These are phyloP conservation scores for Choreutis nemorana DNA, from an alignment of 2,888 invertebrate genomes.

Conservation along the genomic window DNA sequence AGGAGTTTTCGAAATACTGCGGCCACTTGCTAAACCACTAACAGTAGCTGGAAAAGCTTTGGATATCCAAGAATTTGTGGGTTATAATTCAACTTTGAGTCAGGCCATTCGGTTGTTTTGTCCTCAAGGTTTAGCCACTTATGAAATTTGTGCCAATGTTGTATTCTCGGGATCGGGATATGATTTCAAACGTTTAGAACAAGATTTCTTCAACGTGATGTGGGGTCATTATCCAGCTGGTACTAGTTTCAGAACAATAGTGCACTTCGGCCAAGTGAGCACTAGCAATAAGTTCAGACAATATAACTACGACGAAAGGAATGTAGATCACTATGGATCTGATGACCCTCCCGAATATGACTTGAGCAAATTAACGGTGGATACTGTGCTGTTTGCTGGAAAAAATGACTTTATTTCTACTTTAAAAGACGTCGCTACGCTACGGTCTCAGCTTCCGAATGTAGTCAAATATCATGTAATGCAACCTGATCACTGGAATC, in stretches of 20 bases:
- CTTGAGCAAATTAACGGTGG: slow-evolving; percentile 22
- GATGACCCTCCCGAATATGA: slow-evolving; percentile 31
- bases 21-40: slow-evolving; percentile 5
- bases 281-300: slow-evolving; percentile 17
- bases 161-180: slow-evolving; percentile 10
- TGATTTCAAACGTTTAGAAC: slow-evolving; percentile 20
- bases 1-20: slow-evolving; percentile 13
- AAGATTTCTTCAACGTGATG: slow-evolving; percentile 15
- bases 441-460: slow-evolving; percentile 20
- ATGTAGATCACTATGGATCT: no score
- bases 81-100: slow-evolving; percentile 7
- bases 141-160: slow-evolving; percentile 9
- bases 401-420: slow-evolving; percentile 24
- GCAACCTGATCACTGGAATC: slow-evolving; percentile 17
- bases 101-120: slow-evolving; percentile 10
- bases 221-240: slow-evolving; percentile 25
- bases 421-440: slow-evolving; percentile 17
- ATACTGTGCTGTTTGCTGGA: slow-evolving; percentile 19
- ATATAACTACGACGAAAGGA: slow-evolving; percentile 31
- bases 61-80: slow-evolving; percentile 8
- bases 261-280: slow-evolving; percentile 23
- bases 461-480: slow-evolving; percentile 16
- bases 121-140: slow-evolving; percentile 5
- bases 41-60: slow-evolving; percentile 7
- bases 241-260: slow-evolving; percentile 22